A percentile compares a stretch with the other conserved stretches of the same genome.
phyloP scores from a whole-genome alignment of 1,140 invertebrate genomes.

The Procambarus virginalis region DNA sequence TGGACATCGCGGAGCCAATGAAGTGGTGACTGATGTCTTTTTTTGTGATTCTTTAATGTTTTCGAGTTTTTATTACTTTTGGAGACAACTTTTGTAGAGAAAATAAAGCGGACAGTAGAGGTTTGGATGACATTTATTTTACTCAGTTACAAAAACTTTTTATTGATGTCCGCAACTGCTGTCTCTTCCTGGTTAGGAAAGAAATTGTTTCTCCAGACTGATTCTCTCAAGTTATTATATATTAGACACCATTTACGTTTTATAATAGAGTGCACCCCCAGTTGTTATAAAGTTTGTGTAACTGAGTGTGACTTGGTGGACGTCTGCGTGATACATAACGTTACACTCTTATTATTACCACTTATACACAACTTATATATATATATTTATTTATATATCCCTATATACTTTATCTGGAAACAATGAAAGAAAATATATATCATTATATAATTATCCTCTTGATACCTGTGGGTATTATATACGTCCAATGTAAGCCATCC shows the following conservation, averaged over 20 bases:
- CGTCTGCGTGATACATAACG: slow-evolving; percentile 42
- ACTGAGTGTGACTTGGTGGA: slow-evolving; percentile 63
- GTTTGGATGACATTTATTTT: slow-evolving; percentile 39
- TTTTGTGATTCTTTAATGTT: slow-evolving; percentile 47
- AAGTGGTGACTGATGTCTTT: slow-evolving; percentile 17
- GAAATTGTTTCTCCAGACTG: not conserved
- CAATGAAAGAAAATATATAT: slow-evolving; percentile 65
- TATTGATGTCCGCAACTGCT: not conserved
- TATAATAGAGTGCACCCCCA: not conserved
- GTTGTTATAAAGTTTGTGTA: slow-evolving; percentile 51
- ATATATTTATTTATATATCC: slow-evolving; percentile 47
- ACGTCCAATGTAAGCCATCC: slow-evolving; percentile 42
- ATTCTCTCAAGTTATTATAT: not conserved
- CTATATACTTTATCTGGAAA: slow-evolving; percentile 61
- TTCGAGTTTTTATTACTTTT: slow-evolving; percentile 52
- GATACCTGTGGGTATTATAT: slow-evolving; percentile 48
- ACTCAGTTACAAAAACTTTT: slow-evolving; percentile 65
- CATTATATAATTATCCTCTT: slow-evolving; percentile 55
- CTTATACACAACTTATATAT: slow-evolving; percentile 56
- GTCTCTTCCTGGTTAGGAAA: not conserved
- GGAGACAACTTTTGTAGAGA: slow-evolving; percentile 52
- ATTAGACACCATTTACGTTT: not conserved
- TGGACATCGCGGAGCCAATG: slow-evolving; percentile 48
- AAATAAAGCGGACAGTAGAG: slow-evolving; percentile 65
- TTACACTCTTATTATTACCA: slow-evolving; percentile 56